Conservation (phyloP, 1,140 invertebrate genomes). For the Drosophila littoralis region DNA sequence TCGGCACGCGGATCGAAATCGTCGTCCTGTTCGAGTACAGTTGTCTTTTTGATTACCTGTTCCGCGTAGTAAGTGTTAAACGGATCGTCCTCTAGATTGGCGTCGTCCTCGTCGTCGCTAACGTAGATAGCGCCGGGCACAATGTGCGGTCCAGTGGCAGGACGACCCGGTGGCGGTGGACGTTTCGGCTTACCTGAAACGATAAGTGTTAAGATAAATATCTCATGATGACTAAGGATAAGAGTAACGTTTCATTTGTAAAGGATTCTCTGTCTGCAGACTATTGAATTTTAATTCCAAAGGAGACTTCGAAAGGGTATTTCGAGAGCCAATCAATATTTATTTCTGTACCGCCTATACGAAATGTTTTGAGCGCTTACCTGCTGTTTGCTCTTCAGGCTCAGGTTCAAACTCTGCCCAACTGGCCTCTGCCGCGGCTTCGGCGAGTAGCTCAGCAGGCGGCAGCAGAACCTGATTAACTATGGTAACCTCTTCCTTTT, state of each 20-base stretch:
- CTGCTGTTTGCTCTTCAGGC: constrained; percentile 56
- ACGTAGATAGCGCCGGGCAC: constrained; percentile 73
- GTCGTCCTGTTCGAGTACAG: constrained; percentile 88
- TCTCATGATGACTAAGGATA: too few relatives aligned
- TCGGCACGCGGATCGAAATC: constrained; percentile 89
- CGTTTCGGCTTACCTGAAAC: constrained; percentile 52
- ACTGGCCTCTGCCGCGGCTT: constrained; percentile 84
- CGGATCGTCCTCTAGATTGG: constrained; percentile 87
- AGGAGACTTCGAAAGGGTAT: too few relatives aligned
- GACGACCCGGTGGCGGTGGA: constrained; percentile 65
- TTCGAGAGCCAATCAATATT: too few relatives aligned
- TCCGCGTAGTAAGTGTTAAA: constrained; percentile 94
- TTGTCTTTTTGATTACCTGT: constrained; percentile 89
- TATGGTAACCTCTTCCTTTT: constrained; percentile 85
- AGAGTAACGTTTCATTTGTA: too few relatives aligned
- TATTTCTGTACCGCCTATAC: too few relatives aligned
- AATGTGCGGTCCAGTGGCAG: constrained; percentile 81
- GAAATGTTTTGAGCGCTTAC: neutral
- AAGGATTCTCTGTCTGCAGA: too few relatives aligned
- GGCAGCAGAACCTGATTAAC: constrained; percentile 66
- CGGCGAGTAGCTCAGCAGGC: constrained; percentile 67
- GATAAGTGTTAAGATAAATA: neutral
- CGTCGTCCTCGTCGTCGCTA: constrained; percentile 85
- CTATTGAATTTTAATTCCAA: too few relatives aligned
- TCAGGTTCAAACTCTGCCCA: constrained; percentile 87